A percentile compares a stretch with the other conserved stretches of the same genome.
Conservation (phyloP, 2,888 invertebrate species). For the Spisula subtruncata region DNA sequence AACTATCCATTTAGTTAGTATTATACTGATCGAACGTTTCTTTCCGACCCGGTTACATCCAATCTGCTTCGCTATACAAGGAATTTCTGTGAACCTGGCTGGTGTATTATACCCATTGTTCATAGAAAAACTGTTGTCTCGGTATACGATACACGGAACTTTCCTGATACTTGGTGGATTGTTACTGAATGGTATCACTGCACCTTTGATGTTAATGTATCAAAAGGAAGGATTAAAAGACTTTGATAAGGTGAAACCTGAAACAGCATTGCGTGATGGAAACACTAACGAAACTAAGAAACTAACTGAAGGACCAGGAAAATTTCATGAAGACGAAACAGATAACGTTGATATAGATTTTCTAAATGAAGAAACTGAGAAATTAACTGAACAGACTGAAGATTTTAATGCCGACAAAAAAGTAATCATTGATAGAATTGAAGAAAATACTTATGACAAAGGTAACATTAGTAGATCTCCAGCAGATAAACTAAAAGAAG, state of each 20-base stretch:
- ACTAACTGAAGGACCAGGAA: neutral
- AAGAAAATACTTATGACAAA: no score
- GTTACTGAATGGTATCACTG: constrained; percentile 25
- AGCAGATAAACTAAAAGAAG: no score
- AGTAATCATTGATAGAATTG: no score
- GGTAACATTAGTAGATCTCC: no score
- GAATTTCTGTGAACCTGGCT: constrained; percentile 33
- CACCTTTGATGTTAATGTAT: neutral
- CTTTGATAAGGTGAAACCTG: neutral
- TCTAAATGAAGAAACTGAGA: no score
- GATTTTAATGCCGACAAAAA: no score
- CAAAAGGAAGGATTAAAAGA: neutral
- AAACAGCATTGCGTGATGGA: neutral
- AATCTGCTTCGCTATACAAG: constrained; percentile 37
- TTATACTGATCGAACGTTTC: constrained; percentile 21
- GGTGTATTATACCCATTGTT: constrained; percentile 29
- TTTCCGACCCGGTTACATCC: constrained; percentile 32
- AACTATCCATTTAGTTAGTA: constrained; percentile 24
- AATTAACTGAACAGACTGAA: no score
- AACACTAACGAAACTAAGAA: neutral
- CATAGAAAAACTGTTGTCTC: neutral
- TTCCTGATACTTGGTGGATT: constrained; percentile 38
- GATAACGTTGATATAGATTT: no score
- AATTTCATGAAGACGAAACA: neutral
- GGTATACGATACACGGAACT: constrained; percentile 24